These are phyloP conservation scores for Isoperla grammatica DNA, from an alignment of 2,888 invertebrate genomes.

Conservation along the genomic window DNA sequence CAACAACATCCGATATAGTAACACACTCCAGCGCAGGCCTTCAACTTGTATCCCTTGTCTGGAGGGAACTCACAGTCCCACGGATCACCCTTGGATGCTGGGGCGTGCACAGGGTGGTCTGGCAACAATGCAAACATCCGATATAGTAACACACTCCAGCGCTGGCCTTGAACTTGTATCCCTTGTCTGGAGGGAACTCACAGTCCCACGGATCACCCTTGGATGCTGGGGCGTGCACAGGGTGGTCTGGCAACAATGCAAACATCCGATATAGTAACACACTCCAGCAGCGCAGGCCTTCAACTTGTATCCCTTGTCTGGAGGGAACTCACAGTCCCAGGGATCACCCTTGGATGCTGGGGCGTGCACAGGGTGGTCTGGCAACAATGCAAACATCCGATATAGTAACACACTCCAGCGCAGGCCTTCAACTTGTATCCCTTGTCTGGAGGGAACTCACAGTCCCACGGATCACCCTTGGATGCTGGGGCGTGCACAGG, in stretches of 20 bases:
- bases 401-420: slow-evolving; percentile 74
- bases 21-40: slow-evolving; percentile 73
- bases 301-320: slow-evolving; percentile 64
- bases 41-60: slow-evolving; percentile 64
- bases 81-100: slow-evolving; percentile 68
- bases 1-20: slow-evolving; percentile 56
- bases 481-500: slow-evolving; percentile 81
- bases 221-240: slow-evolving; percentile 78
- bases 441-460: slow-evolving; percentile 63
- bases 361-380: slow-evolving; percentile 89
- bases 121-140: too few relatives aligned
- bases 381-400: too few relatives aligned
- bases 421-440: slow-evolving; percentile 65
- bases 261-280: slow-evolving; percentile 67
- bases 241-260: slow-evolving; percentile 74
- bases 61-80: slow-evolving; percentile 75
- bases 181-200: slow-evolving; percentile 62
- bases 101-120: slow-evolving; percentile 91
- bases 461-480: slow-evolving; percentile 78
- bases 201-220: slow-evolving; percentile 80
- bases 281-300: slow-evolving; percentile 73
- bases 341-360: slow-evolving; percentile 72
- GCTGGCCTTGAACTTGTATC: slow-evolving; percentile 64
- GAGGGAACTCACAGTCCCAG: slow-evolving; percentile 73
- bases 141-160: slow-evolving; percentile 76